Conservation (phyloP, 2,797 vertebrate species). For the Silurus aristotelis region DNA sequence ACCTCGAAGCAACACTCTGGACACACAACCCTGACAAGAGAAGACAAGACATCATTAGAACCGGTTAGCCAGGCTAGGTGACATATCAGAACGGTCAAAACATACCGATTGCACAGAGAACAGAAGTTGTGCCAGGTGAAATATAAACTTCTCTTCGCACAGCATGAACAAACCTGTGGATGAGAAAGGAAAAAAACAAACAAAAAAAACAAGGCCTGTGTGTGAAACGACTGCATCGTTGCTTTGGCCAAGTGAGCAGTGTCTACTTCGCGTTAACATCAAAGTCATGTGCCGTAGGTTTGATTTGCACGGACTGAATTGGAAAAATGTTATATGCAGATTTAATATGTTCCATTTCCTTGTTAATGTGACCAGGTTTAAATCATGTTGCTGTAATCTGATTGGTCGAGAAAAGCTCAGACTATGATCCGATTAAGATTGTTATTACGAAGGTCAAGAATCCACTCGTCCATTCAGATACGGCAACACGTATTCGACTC, state of each 20-base stretch:
- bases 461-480: not conserved
- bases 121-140: conserved; percentile 77
- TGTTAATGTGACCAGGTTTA: too few relatives aligned
- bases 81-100: not conserved
- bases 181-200: not conserved
- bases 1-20: conserved; percentile 61
- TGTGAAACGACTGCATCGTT: too few relatives aligned
- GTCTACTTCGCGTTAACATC: too few relatives aligned
- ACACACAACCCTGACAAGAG: conserved; percentile 57
- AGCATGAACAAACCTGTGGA: conserved; percentile 72
- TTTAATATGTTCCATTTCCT: too few relatives aligned
- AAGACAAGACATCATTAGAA: not conserved
- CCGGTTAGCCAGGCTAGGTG: too few relatives aligned
- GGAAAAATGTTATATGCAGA: too few relatives aligned
- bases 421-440: too few relatives aligned
- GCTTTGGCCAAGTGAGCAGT: too few relatives aligned
- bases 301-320: too few relatives aligned
- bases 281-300: too few relatives aligned
- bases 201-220: too few relatives aligned
- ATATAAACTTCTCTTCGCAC: conserved; percentile 67
- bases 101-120: conserved; percentile 76
- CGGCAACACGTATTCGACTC: too few relatives aligned
- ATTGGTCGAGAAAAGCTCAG: not conserved
- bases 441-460: not conserved
- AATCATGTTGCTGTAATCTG: not conserved